Conservation (phyloP, 2,888 invertebrate species). For the Drosophila neutralis region DNA sequence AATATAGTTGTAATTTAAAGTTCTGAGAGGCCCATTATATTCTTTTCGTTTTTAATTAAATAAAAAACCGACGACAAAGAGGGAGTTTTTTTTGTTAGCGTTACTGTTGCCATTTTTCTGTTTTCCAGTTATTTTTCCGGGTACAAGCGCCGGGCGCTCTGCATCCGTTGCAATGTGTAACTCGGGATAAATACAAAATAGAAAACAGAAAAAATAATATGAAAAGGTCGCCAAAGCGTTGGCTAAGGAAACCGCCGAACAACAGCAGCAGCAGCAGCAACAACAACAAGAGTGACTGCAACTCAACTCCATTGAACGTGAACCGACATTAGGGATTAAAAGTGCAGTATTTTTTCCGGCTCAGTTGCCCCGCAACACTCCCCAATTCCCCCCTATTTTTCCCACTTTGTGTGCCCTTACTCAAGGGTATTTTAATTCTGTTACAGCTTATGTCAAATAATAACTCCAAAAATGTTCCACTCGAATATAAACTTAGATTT, state of each 20-base stretch:
- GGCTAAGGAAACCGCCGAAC: constrained; percentile 51
- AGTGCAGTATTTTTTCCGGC: constrained; percentile 60
- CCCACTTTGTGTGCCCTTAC: not conserved
- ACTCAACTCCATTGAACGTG: constrained; percentile 74
- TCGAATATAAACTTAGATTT: not conserved
- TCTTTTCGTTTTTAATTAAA: constrained; percentile 73
- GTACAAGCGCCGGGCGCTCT: constrained; percentile 55
- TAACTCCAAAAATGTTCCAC: too few species aligned
- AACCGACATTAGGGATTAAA: constrained; percentile 79
- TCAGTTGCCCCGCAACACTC: constrained; percentile 12
- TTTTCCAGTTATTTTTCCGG: constrained; percentile 70
- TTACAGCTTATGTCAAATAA: too few species aligned
- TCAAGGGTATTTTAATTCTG: not conserved
- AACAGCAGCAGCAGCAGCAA: not conserved
- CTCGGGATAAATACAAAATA: constrained; percentile 8
- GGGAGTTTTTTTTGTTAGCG: constrained; percentile 56
- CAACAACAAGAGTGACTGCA: constrained; percentile 18
- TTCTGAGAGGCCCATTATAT: constrained; percentile 31
- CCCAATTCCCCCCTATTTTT: not conserved
- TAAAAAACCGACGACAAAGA: constrained; percentile 55
- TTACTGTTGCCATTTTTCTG: constrained; percentile 48
- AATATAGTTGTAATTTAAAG: constrained; percentile 9
- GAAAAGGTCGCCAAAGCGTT: constrained; percentile 65
- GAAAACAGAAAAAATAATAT: constrained; percentile 42
- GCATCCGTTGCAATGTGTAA: constrained; percentile 63